These are phyloP conservation scores for Trichogramma pretiosum DNA, from an alignment of 1,140 invertebrate genomes.

Conservation along the genomic window DNA sequence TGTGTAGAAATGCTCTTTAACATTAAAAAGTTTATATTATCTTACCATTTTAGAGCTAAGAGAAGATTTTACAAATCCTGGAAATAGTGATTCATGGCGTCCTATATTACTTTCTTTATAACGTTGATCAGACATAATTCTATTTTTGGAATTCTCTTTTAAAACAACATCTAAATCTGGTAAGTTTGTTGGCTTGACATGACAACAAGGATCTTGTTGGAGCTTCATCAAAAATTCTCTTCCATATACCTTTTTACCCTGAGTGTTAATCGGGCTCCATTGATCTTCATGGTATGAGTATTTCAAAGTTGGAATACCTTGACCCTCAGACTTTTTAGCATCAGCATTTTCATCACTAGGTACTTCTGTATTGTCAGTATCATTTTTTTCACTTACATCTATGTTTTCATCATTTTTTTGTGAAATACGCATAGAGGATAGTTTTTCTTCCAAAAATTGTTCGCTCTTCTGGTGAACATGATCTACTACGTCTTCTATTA, in stretches of 20 bases:
- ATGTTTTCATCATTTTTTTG: conserved; percentile 48
- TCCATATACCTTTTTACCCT: conserved; percentile 75
- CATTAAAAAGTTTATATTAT: neutral
- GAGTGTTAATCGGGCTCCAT: conserved; percentile 75
- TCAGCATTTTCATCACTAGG: no score
- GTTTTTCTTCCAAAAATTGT: conserved; percentile 27
- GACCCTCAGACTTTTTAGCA: neutral
- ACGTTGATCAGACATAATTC: conserved; percentile 23
- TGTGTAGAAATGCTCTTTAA: no score
- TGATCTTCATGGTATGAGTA: conserved; percentile 58
- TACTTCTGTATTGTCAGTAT: no score
- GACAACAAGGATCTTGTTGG: conserved; percentile 62
- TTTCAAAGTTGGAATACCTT: conserved; percentile 24
- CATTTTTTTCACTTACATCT: no score
- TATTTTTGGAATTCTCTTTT: conserved; percentile 42
- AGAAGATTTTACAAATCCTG: conserved; percentile 27
- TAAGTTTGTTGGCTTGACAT: conserved; percentile 62
- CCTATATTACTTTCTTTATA: conserved; percentile 26
- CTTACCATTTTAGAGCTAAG: conserved; percentile 28
- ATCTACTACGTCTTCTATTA: conserved; percentile 36
- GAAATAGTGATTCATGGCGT: conserved; percentile 30
- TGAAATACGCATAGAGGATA: conserved; percentile 34
- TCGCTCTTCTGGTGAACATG: conserved; percentile 25
- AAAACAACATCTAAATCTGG: conserved; percentile 53
- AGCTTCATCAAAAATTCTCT: conserved; percentile 68